Conservation (phyloP, 2,797 vertebrate genomes). For the Coregonus ussuriensis region DNA sequence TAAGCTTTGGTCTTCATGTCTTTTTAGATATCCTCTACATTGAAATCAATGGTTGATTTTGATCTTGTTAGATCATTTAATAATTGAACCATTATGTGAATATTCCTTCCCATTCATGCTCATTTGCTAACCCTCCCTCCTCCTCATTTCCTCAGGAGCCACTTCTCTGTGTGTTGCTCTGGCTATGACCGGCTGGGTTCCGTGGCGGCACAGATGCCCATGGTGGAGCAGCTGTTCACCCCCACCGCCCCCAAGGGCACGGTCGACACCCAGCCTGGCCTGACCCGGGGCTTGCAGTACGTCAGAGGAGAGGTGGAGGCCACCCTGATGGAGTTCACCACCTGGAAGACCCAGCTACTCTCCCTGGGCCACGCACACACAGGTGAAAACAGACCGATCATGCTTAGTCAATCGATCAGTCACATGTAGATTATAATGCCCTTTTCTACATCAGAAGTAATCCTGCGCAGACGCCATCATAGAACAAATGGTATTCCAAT, state of each 20-base stretch:
- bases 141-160: slow-evolving; percentile 75
- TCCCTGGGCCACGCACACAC: slow-evolving; percentile 55
- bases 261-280: slow-evolving; percentile 63
- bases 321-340: slow-evolving; percentile 78
- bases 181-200: slow-evolving; percentile 77
- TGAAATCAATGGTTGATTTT: too few species aligned
- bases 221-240: slow-evolving; percentile 81
- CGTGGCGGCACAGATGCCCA: slow-evolving; percentile 76
- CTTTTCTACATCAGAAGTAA: neutral
- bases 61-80: too few species aligned
- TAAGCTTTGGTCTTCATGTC: neutral
- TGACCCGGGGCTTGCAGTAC: slow-evolving; percentile 80
- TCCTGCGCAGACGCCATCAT: too few species aligned
- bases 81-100: too few species aligned
- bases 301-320: slow-evolving; percentile 80
- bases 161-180: slow-evolving; percentile 81
- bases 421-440: neutral
- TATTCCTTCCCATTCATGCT: too few species aligned
- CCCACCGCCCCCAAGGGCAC: slow-evolving; percentile 61
- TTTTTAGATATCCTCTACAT: neutral
- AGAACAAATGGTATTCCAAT: neutral
- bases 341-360: slow-evolving; percentile 85
- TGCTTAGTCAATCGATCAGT: neutral
- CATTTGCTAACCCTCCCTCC: neutral
- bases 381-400: slow-evolving; percentile 50